A percentile compares a stretch with the other conserved stretches of the same genome.
Evolutionary conservation across 2,113 vertebrate species (phyloP).

Genomic region (Mirounga angustirostris): DNA sequence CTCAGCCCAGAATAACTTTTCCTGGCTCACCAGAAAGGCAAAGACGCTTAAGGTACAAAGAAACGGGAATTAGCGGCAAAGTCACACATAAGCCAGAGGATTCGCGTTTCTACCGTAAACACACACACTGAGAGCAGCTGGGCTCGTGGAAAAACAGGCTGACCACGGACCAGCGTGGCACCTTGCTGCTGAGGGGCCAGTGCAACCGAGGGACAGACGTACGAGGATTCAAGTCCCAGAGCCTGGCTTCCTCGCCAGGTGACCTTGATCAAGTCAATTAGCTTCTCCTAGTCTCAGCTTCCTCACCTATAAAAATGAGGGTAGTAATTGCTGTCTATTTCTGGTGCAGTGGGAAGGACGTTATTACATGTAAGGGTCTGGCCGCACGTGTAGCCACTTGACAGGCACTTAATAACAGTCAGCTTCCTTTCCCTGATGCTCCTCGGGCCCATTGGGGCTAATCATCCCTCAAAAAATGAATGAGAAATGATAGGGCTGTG

Average conservation of each 20-base stretch:
- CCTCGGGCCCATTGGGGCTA: not conserved
- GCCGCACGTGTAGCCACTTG: not conserved
- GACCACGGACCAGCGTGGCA: not conserved
- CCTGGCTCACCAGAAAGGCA: not conserved
- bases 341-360: not conserved
- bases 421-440: too few relatives aligned
- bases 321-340: not conserved
- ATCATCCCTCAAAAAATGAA: not conserved
- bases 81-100: not conserved
- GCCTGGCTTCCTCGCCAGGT: rapidly evolving
- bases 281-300: not conserved
- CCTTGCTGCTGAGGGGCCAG: not conserved
- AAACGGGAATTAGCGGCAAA: not conserved
- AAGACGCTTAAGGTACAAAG: not conserved
- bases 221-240: not conserved
- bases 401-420: too few relatives aligned
- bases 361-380: not conserved
- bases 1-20: not conserved
- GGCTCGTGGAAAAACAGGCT: not conserved
- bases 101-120: not conserved
- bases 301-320: not conserved
- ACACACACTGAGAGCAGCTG: not conserved
- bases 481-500: rapidly evolving
- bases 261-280: too few relatives aligned
- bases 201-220: rapidly evolving